Evolutionary conservation across 2,797 vertebrate genomes (phyloP), one percentile per base, ranked within the genome.

Genomic region (Iguana delicatissima): DNA sequence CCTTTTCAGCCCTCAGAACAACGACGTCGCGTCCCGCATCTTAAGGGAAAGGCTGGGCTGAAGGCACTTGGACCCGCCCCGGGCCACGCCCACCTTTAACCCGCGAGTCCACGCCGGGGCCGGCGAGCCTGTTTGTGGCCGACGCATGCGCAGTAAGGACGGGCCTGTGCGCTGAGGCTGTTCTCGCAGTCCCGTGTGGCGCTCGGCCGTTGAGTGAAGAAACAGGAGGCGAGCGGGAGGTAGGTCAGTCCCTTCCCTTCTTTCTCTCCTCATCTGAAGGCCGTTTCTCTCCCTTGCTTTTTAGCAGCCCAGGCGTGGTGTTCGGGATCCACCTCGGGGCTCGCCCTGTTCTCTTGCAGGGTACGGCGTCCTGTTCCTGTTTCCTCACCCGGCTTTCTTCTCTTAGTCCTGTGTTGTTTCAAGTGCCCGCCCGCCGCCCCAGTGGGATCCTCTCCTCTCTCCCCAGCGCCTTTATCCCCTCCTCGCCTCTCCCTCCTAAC

Each of bases 321-420:
- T 24, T 20, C 69, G 1, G 24, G 86, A 29, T 1, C 20, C 4
- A 59, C 0, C 3, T 0, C 8, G 6, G 1, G 16, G 4, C 6
- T 6, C 62, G 84, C 90, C 91, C 72, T 35, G 72, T 18, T 18
- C 14, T 14, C 4, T 14, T 9, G 2, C 42, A 46, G 42, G 42
- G 42, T 4, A 46, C 42, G 42, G 4, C 42, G 4, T 46, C 42
- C 69, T 72, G 6, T 12, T 10, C 18, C 69, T 13, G 10, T n/a
- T n/a, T 9, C 10, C 9, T 35, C 6, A 1, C 50, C 24, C 26
- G 1, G 18, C 1, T 2, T 2, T 0, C 1, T 5, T 1, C 0
- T 24, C 32, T 0, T 1, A 0, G 0, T 4, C 3, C 42, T 46
- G 4, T 46, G 3, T 46, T 46, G 42, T 46, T 46, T 46, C 4